Conservation (phyloP, 2,113 vertebrate species). For the Cryptotis parvus region DNA sequence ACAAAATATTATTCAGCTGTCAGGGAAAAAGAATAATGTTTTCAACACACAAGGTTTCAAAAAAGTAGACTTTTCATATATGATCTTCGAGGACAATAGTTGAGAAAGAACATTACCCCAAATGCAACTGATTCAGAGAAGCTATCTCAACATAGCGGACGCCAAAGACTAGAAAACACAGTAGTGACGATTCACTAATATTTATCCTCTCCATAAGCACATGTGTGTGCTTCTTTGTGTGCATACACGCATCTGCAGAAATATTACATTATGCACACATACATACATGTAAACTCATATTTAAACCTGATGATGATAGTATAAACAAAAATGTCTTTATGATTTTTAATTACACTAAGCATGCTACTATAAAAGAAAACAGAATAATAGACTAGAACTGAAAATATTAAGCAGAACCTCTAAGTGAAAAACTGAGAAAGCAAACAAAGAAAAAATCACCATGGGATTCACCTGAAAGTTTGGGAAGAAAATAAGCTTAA, state of each 20-base stretch:
- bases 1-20: constrained; percentile 68
- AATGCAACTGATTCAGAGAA: not conserved
- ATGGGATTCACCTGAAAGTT: not conserved
- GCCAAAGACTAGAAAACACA: not conserved
- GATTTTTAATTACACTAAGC: not conserved
- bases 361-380: not conserved
- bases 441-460: not conserved
- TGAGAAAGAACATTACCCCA: constrained; percentile 32
- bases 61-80: constrained; percentile 28
- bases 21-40: constrained; percentile 57
- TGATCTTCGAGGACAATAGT: constrained; percentile 32
- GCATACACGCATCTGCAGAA: fast-evolving
- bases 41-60: constrained; percentile 45
- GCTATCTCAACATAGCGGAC: not conserved
- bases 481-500: not conserved
- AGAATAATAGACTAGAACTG: not conserved
- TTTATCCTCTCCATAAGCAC: not conserved
- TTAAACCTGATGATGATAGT: not conserved
- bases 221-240: fast-evolving
- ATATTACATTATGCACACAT: not conserved
- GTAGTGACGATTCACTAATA: not conserved
- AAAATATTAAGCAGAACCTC: constrained; percentile 22
- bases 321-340: not conserved
- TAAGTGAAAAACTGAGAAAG: not conserved
- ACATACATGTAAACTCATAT: not conserved